Percentiles rank a stretch among this genome's conserved stretches.
Evolutionary conservation across 2,888 invertebrate genomes (phyloP).

Genomic region (Hylaea fasciaria): DNA sequence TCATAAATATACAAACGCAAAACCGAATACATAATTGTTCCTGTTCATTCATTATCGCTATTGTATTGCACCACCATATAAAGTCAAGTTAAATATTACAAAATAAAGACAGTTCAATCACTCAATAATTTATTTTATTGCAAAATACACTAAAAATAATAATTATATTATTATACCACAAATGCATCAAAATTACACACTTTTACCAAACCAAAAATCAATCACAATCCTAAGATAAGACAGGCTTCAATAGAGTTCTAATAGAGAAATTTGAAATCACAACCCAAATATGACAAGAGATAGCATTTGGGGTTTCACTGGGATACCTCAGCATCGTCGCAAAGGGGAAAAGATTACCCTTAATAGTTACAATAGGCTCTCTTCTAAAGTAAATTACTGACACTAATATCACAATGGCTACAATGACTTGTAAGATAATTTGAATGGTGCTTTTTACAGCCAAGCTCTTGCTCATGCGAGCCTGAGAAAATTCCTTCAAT

Average conservation of each 20-base stretch:
- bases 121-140: slow-evolving; percentile 9
- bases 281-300: slow-evolving; percentile 79
- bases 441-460: slow-evolving; percentile 72
- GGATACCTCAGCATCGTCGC: slow-evolving; percentile 72
- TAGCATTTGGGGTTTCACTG: slow-evolving; percentile 71
- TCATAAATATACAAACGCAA: too few species aligned
- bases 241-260: slow-evolving; percentile 71
- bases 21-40: too few species aligned
- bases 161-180: too few species aligned
- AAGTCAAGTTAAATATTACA: too few species aligned
- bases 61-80: too few species aligned
- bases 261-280: slow-evolving; percentile 76
- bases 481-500: slow-evolving; percentile 71
- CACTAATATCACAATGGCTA: slow-evolving; percentile 63
- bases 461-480: slow-evolving; percentile 67
- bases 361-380: slow-evolving; percentile 73
- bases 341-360: slow-evolving; percentile 74
- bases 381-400: slow-evolving; percentile 76
- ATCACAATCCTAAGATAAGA: slow-evolving; percentile 50
- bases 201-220: slow-evolving; percentile 16
- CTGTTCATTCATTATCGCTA: too few species aligned
- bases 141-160: slow-evolving; percentile 3
- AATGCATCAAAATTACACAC: slow-evolving; percentile 14
- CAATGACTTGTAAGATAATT: slow-evolving; percentile 63
- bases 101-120: background rate